A percentile compares a stretch with the other conserved stretches of the same genome.
Evolutionary conservation across 2,888 invertebrate species (phyloP).

Genomic region (Archips xylosteana): DNA sequence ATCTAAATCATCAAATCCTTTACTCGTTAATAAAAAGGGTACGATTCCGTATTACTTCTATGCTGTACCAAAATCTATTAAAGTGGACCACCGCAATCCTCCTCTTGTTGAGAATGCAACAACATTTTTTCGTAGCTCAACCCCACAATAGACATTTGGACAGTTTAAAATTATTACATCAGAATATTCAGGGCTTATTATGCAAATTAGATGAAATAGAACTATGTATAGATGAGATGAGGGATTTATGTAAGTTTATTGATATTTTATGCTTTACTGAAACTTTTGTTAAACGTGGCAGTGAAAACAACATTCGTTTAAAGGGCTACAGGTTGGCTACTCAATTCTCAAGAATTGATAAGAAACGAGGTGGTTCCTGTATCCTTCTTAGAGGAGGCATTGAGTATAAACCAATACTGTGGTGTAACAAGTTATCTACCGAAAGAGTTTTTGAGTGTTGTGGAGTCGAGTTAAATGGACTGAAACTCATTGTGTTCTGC

Average conservation of each 20-base stretch:
- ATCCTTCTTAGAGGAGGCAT: slow-evolving; percentile 3
- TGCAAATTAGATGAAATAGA: slow-evolving; percentile 18
- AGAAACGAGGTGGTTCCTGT: slow-evolving; percentile 20
- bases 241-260: background rate
- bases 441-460: slow-evolving; percentile 9
- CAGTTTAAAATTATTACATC: background rate
- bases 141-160: too few relatives aligned
- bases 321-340: slow-evolving; percentile 8
- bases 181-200: slow-evolving; percentile 15
- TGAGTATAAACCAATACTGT: slow-evolving; percentile 1
- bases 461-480: too few relatives aligned
- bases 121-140: background rate
- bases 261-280: slow-evolving; percentile 21
- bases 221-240: slow-evolving; percentile 9
- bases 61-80: too few relatives aligned
- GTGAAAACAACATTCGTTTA: slow-evolving; percentile 9
- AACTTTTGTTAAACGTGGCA: too few relatives aligned
- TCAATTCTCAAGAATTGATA: background rate
- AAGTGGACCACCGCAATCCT: too few relatives aligned
- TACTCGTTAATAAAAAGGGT: too few relatives aligned
- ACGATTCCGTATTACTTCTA: too few relatives aligned
- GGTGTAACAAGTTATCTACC: background rate
- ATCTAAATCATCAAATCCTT: too few relatives aligned
- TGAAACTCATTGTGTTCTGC: too few relatives aligned
- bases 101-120: too few relatives aligned